phyloP scores from a whole-genome alignment of 2,888 invertebrate genomes.

The Diadegma fenestrale region DNA sequence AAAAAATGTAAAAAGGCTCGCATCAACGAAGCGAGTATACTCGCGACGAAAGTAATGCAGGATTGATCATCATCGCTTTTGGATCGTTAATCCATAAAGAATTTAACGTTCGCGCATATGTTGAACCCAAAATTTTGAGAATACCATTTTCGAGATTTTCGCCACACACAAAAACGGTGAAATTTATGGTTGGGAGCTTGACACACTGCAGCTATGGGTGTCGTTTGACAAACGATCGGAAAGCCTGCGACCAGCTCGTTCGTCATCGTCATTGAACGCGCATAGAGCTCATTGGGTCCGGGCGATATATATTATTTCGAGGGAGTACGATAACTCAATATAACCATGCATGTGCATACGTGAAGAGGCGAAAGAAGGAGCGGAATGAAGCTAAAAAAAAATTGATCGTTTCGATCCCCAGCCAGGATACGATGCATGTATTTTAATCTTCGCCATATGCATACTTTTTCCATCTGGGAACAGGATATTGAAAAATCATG shows the following conservation, averaged over 20 bases:
- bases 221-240: conserved; percentile 68
- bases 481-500: conserved; percentile 61
- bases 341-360: background rate
- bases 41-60: background rate
- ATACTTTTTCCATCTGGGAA: conserved; percentile 1
- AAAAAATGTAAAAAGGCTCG: background rate
- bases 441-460: conserved; percentile 27
- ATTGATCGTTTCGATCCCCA: conserved; percentile 47
- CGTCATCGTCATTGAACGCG: conserved; percentile 66
- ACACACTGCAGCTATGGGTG: conserved; percentile 29
- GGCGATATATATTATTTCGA: conserved; percentile 52
- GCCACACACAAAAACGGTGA: conserved; percentile 22
- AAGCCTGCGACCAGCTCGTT: conserved; percentile 64
- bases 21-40: background rate
- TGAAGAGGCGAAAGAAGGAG: conserved; percentile 9
- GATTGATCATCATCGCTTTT: conserved; percentile 14
- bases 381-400: conserved; percentile 54
- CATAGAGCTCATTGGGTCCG: conserved; percentile 64
- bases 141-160: conserved; percentile 36
- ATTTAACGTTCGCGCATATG: background rate
- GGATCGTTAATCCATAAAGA: background rate
- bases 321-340: conserved; percentile 32
- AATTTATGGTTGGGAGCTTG: conserved; percentile 57
- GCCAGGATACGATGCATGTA: conserved; percentile 30
- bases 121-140: conserved; percentile 26